Percentiles rank a stretch among this genome's conserved stretches.
These are phyloP conservation scores for Condylostylus longicornis DNA, from an alignment of 1,140 invertebrate genomes.

Conservation along the genomic window DNA sequence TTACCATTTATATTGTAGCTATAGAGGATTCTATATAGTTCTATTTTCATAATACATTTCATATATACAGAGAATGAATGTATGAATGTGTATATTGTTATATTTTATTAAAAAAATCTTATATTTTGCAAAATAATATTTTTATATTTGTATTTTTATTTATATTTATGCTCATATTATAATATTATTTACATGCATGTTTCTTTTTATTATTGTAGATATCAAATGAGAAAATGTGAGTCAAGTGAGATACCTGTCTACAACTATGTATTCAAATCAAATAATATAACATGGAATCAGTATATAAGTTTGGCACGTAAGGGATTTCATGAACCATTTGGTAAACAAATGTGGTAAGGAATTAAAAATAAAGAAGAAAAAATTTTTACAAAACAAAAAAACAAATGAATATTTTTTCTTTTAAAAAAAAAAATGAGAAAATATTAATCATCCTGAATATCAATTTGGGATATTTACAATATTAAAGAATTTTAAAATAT, in stretches of 20 bases:
- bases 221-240: constrained; percentile 11
- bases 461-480: not conserved
- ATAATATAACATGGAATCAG: constrained; percentile 33
- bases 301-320: constrained; percentile 32
- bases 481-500: not conserved
- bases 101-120: too few species aligned
- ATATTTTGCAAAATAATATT: too few species aligned
- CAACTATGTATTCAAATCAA: constrained; percentile 34
- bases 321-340: constrained; percentile 30
- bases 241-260: constrained; percentile 34
- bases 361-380: too few species aligned
- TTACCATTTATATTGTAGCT: too few species aligned
- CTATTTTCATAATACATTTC: too few species aligned
- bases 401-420: not conserved
- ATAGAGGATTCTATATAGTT: too few species aligned
- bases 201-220: constrained; percentile 8
- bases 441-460: not conserved
- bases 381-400: not conserved
- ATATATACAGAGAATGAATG: too few species aligned
- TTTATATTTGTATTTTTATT: too few species aligned
- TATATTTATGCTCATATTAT: too few species aligned
- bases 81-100: too few species aligned
- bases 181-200: too few species aligned
- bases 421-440: not conserved
- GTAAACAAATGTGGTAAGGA: constrained; percentile 30